Evolutionary conservation across 2,113 vertebrate species (phyloP), one percentile per base, ranked within the genome.

Genomic region (Odontophorus gujanensis): DNA sequence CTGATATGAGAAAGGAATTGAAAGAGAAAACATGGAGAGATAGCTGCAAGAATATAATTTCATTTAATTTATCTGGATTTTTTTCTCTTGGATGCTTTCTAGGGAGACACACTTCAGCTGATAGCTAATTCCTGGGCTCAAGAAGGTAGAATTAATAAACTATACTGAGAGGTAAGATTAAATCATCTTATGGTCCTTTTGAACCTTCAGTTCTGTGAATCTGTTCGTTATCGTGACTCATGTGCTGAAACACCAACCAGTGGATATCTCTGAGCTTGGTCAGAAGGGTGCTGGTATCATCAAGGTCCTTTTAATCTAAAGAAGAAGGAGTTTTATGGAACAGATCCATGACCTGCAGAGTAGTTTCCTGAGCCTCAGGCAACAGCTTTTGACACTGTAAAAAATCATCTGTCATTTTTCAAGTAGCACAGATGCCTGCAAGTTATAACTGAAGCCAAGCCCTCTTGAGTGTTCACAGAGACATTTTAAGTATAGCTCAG

Each of bases 381-480:
- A 76, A 77, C 62, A 86, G 51, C 71, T 95, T 89, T 81, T 87
- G 78, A 87, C 87, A 59, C 81, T 85, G 83, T 34, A 62, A 59
- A 95, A 69, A 66, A 85, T 59, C 74, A 73, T 76, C 91, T 93
- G 94, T 82, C 71, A 80, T 74, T 93, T 91, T 86, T 93, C 92
- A 92, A 80, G 78, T 38, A 89, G 87, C 71, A 67, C 34, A 53
- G 45, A 85, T 38, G 87, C 63, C 84, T 96, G 67, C 36, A 82
- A 87, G 25, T 34, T 76, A 58, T 59, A 85, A 93, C 21, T 24
- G 43, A 90, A 86, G 68, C 65, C 89, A 94, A 85, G 75, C 53
- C 63, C 67, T 82, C 63, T 32, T 63, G 75, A 92, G 78, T 18
- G 6, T 79, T 92, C 86, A 65, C 81, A 94, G 69, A 81, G 53